Conservation (phyloP, 2,797 vertebrate genomes). For the Ciconia nigra region DNA sequence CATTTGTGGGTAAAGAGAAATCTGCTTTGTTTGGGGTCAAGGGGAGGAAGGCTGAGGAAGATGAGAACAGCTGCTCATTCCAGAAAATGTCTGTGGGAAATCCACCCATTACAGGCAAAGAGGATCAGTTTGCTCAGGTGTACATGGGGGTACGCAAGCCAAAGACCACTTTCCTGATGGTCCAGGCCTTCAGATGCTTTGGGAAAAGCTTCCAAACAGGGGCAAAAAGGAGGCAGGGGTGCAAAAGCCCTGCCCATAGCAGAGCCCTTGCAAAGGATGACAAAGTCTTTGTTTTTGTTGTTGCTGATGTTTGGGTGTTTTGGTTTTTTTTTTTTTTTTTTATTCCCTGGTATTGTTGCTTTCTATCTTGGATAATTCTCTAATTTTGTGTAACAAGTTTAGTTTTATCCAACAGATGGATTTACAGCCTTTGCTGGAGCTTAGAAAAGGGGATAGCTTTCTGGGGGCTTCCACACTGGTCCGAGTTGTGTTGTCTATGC, state of each 20-base stretch:
- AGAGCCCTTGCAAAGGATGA: background rate
- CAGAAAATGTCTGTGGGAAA: background rate
- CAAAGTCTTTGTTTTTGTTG: background rate
- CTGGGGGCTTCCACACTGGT: background rate
- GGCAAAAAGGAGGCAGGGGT: background rate
- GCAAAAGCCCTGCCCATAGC: background rate
- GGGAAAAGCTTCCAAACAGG: background rate
- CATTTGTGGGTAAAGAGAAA: background rate
- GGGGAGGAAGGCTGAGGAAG: background rate
- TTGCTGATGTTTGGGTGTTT: background rate
- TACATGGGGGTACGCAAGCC: fast-evolving
- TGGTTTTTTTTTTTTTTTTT: background rate
- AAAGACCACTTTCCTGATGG: background rate
- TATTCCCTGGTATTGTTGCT: background rate
- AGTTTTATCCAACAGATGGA: background rate
- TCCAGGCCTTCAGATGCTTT: background rate
- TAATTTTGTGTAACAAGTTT: background rate
- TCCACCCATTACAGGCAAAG: background rate
- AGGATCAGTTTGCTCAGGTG: constrained; percentile 4
- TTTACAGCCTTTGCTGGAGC: background rate
- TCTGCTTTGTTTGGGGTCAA: background rate
- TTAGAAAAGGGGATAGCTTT: background rate
- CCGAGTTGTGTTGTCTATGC: background rate
- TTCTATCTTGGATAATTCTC: background rate
- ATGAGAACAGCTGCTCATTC: constrained; percentile 23